A percentile compares a stretch with the other conserved stretches of the same genome.
phyloP scores from a whole-genome alignment of 2,113 vertebrate genomes.

The Daubentonia madagascariensis region DNA sequence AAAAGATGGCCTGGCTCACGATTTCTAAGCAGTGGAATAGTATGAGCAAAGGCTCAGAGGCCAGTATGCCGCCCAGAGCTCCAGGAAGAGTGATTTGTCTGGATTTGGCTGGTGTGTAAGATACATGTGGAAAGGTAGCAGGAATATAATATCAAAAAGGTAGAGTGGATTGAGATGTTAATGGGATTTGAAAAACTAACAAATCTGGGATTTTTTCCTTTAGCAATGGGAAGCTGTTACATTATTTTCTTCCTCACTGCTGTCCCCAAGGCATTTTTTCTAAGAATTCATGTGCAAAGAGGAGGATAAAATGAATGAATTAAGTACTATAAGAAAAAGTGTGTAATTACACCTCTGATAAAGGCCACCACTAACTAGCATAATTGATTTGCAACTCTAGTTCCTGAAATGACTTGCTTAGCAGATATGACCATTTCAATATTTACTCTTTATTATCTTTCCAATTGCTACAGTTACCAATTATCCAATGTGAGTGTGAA shows the following conservation, averaged over 20 bases:
- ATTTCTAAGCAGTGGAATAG: neutral
- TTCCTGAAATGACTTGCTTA: conserved; percentile 30
- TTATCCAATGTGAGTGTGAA: conserved; percentile 29
- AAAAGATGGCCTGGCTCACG: neutral
- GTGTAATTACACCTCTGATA: neutral
- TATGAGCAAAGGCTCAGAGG: neutral
- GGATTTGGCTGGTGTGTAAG: neutral
- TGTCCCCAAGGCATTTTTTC: neutral
- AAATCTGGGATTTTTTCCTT: neutral
- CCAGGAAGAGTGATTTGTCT: neutral
- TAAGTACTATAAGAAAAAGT: neutral
- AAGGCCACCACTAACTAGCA: neutral
- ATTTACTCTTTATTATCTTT: conserved; percentile 34
- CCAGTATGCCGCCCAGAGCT: neutral
- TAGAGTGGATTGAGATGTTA: neutral
- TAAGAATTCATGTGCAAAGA: conserved; percentile 27
- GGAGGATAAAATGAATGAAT: neutral
- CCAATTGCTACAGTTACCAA: neutral
- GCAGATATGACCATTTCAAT: neutral
- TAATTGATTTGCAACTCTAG: neutral
- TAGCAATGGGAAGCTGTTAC: neutral
- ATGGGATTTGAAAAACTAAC: neutral
- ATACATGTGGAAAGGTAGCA: neutral
- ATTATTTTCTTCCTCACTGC: neutral
- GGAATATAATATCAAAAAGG: neutral